Evolutionary conservation across 2,797 vertebrate genomes (phyloP).

Genomic region (Lutjanus campechanus): DNA sequence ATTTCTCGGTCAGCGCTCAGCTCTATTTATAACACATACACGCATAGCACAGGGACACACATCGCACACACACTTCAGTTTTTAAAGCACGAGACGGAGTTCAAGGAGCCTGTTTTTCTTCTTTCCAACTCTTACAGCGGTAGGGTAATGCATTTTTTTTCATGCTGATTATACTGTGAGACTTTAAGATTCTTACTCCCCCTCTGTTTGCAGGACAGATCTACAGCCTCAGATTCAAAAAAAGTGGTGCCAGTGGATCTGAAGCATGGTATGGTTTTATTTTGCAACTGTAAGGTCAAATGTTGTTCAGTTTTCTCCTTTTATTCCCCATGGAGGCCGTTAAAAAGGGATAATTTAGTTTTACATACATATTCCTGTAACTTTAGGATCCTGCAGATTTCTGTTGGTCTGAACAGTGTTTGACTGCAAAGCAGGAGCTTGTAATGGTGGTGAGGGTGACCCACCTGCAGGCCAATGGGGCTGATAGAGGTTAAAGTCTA

Average conservation of each 20-base stretch:
- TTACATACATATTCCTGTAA: neutral
- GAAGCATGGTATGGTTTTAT: constrained; percentile 69
- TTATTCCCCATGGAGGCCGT: neutral
- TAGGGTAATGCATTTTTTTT: constrained; percentile 10
- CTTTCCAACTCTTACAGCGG: constrained; percentile 22
- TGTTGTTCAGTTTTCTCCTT: neutral
- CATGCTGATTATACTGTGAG: neutral
- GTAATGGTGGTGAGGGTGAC: no score
- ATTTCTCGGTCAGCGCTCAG: constrained; percentile 57
- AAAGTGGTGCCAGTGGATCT: constrained; percentile 40
- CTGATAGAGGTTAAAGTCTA: neutral
- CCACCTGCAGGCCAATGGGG: neutral
- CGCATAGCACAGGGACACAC: constrained; percentile 45
- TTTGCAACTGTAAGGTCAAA: constrained; percentile 2
- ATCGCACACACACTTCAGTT: constrained; percentile 41
- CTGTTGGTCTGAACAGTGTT: neutral
- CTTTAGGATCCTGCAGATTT: neutral
- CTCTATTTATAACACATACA: constrained; percentile 78
- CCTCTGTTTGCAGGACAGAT: constrained; percentile 49
- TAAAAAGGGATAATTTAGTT: no score
- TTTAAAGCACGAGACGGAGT: constrained; percentile 37
- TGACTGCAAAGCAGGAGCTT: neutral
- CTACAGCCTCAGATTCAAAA: constrained; percentile 19
- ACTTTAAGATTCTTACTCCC: constrained; percentile 6
- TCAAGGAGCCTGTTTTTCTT: constrained; percentile 16